Conservation (phyloP, 2,888 invertebrate genomes). For the Ophion costatus region DNA sequence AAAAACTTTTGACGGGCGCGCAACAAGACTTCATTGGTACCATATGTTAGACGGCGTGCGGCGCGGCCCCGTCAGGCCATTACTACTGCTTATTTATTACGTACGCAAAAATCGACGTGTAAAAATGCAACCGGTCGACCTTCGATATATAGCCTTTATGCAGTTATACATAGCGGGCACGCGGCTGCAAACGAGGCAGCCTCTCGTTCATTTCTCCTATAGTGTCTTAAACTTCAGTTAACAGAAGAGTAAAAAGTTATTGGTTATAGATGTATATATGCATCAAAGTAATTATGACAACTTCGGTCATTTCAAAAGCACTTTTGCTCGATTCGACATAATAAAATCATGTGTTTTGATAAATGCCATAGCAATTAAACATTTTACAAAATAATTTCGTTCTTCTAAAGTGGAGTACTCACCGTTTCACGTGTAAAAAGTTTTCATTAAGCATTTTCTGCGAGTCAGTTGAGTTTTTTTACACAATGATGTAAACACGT, state of each 20-base stretch:
- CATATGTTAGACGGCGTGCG: conserved; percentile 73
- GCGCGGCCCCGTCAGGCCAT: conserved; percentile 34
- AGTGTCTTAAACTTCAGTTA: conserved; percentile 15
- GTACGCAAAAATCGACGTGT: conserved; percentile 76
- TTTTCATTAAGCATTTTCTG: neutral
- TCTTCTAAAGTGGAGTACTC: too few species aligned
- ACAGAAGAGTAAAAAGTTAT: conserved; percentile 21
- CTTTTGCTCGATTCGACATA: neutral
- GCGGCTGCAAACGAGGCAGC: conserved; percentile 33
- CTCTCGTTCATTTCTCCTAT: conserved; percentile 50
- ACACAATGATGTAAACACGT: neutral
- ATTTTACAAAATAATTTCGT: neutral
- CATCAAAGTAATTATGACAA: conserved; percentile 22
- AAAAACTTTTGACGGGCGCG: conserved; percentile 67
- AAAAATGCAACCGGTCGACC: conserved; percentile 79
- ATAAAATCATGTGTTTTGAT: neutral
- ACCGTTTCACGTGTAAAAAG: too few species aligned
- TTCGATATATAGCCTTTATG: conserved; percentile 76
- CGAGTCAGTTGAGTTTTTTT: neutral
- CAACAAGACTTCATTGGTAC: conserved; percentile 68
- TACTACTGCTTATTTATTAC: conserved; percentile 67
- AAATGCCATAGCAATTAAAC: neutral
- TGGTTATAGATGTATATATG: neutral
- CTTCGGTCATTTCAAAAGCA: neutral
- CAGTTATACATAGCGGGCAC: conserved; percentile 44